Conservation (phyloP, 92 coral and sea anemone genomes). For the Palythoa grandis region DNA sequence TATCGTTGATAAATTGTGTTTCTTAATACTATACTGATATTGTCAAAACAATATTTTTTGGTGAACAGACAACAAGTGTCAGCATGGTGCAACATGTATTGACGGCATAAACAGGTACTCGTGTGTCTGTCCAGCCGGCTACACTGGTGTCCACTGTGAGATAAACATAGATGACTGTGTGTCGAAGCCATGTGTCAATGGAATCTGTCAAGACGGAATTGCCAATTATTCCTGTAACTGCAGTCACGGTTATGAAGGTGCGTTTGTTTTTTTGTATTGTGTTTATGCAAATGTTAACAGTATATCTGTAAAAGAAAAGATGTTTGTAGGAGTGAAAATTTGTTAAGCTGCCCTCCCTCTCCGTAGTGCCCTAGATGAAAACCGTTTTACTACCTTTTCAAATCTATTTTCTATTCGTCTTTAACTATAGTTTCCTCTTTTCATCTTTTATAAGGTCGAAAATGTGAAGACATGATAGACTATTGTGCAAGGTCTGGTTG, state of each 20-base stretch:
- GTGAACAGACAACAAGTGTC: slow-evolving; percentile 59
- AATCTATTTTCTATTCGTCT: not conserved
- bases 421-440: not conserved
- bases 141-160: slow-evolving; percentile 52
- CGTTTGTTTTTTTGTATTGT: slow-evolving; percentile 5
- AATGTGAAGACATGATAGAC: slow-evolving; percentile 82
- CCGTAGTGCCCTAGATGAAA: not conserved
- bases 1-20: no score
- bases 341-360: no score
- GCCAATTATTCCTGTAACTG: slow-evolving; percentile 82
- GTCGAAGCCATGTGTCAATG: slow-evolving; percentile 63
- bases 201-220: slow-evolving; percentile 66
- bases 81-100: slow-evolving; percentile 65
- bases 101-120: slow-evolving; percentile 73
- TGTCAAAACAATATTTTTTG: no score
- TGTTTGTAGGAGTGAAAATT: no score
- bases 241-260: slow-evolving; percentile 70
- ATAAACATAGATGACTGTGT: slow-evolving; percentile 64
- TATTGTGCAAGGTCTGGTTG: slow-evolving; percentile 80
- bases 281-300: not conserved
- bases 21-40: no score
- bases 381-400: not conserved
- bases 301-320: no score
- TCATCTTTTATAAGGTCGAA: slow-evolving; percentile 69
- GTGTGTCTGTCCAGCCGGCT: slow-evolving; percentile 60